These are phyloP conservation scores for Falcunculus frontatus DNA, from an alignment of 2,113 vertebrate species.

Conservation along the genomic window DNA sequence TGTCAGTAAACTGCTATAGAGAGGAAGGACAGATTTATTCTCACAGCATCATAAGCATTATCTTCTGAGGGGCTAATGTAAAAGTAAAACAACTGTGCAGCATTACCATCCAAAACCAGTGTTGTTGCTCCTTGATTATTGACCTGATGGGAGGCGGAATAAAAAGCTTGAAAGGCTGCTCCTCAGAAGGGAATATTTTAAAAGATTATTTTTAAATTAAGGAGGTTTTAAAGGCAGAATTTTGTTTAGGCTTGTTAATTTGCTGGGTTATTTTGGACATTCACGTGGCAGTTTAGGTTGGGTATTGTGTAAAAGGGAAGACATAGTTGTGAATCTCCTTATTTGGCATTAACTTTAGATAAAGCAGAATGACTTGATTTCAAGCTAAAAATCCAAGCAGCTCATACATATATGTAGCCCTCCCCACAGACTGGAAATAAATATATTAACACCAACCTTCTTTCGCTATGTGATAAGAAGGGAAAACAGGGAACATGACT, in stretches of 20 bases:
- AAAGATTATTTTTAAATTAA: background rate
- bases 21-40: conserved; percentile 52
- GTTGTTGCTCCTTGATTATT: background rate
- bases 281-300: background rate
- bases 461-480: background rate
- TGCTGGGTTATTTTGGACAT: background rate
- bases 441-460: background rate
- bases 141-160: background rate
- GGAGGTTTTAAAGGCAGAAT: background rate
- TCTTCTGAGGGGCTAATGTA: conserved; percentile 48
- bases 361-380: background rate
- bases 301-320: background rate
- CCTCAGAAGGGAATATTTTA: background rate
- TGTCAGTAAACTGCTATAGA: conserved; percentile 55
- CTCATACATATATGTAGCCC: background rate
- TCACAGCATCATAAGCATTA: conserved; percentile 52
- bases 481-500: background rate
- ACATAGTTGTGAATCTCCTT: background rate
- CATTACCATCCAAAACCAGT: conserved; percentile 1
- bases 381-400: background rate
- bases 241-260: background rate
- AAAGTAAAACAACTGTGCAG: conserved; percentile 42
- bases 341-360: background rate
- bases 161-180: conserved; percentile 24
- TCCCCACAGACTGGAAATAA: background rate